Evolutionary conservation across 2,888 invertebrate species (phyloP).

Genomic region (Coenonympha glycerion): DNA sequence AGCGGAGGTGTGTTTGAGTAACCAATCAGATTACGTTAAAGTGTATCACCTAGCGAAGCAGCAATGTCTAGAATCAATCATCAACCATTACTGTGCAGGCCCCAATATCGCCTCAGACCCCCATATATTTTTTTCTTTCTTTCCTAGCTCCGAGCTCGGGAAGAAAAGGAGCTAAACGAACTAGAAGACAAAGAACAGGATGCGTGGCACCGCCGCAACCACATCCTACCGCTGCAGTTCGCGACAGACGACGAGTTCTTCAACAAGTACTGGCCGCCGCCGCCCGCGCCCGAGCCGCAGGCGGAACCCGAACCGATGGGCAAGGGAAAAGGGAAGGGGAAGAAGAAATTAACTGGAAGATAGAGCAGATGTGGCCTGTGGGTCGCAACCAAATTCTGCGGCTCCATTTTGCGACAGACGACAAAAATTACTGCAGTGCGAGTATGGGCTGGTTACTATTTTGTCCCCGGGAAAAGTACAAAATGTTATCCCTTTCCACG

Average conservation of each 20-base stretch:
- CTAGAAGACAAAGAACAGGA: conserved; percentile 43
- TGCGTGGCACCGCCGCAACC: conserved; percentile 45
- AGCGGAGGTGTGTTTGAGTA: no score
- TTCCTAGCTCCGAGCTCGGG: conserved; percentile 35
- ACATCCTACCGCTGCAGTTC: conserved; percentile 49
- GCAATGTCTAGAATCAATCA: no score
- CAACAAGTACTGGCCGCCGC: conserved; percentile 61
- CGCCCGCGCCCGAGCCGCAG: conserved; percentile 41
- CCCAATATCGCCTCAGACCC: background rate
- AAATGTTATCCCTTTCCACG: no score
- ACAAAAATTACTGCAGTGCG: no score
- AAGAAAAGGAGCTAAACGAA: conserved; percentile 44
- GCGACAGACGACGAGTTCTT: conserved; percentile 50
- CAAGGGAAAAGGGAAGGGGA: conserved; percentile 33
- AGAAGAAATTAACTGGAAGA: conserved; percentile 30
- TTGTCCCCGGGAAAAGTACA: no score
- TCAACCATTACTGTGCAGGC: no score
- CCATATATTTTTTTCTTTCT: background rate
- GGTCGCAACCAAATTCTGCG: no score
- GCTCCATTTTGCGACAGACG: no score
- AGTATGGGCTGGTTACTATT: no score
- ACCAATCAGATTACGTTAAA: no score
- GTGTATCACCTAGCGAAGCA: no score
- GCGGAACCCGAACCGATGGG: conserved; percentile 33
- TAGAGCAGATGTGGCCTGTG: no score